A percentile compares a stretch with the other conserved stretches of the same genome.
Conservation (phyloP, 2,888 invertebrate species). For the Sclerodermus sp. region DNA sequence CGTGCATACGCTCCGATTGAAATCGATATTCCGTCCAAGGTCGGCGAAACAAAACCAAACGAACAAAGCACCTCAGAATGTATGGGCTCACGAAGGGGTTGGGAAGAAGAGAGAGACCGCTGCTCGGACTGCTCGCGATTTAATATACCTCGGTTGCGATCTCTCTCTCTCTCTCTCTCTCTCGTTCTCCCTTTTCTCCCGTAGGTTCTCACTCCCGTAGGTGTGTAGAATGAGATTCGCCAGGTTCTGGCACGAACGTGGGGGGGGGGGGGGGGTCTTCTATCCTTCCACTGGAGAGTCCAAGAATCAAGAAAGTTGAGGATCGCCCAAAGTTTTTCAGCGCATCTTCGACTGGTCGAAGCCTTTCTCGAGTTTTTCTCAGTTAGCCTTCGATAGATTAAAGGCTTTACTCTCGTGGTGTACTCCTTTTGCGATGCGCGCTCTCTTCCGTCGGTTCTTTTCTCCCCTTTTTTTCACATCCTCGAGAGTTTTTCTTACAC, state of each 20-base stretch:
- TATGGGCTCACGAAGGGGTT: conserved; percentile 23
- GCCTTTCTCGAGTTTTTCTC: conserved; percentile 1
- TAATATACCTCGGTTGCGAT: conserved; percentile 19
- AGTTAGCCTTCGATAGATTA: too few species aligned
- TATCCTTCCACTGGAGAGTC: not conserved
- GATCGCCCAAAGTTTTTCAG: not conserved
- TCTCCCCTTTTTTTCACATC: too few species aligned
- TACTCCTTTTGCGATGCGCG: too few species aligned
- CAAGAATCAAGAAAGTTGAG: not conserved
- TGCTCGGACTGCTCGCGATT: conserved; percentile 34
- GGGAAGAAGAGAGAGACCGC: conserved; percentile 1
- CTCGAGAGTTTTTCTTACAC: too few species aligned
- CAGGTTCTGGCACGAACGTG: too few species aligned
- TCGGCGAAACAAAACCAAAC: conserved; percentile 40
- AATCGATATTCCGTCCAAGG: conserved; percentile 47
- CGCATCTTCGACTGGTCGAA: not conserved
- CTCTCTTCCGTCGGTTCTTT: too few species aligned
- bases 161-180: conserved; percentile 11
- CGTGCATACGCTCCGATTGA: conserved; percentile 43
- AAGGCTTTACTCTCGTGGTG: too few species aligned
- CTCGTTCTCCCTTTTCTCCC: conserved; percentile 4
- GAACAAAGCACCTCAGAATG: conserved; percentile 40
- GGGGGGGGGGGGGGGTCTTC: too few species aligned
- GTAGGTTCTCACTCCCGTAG: too few species aligned
- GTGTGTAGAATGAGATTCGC: too few species aligned